Conservation (phyloP, 2,888 invertebrate genomes). For the Idaea biselata region DNA sequence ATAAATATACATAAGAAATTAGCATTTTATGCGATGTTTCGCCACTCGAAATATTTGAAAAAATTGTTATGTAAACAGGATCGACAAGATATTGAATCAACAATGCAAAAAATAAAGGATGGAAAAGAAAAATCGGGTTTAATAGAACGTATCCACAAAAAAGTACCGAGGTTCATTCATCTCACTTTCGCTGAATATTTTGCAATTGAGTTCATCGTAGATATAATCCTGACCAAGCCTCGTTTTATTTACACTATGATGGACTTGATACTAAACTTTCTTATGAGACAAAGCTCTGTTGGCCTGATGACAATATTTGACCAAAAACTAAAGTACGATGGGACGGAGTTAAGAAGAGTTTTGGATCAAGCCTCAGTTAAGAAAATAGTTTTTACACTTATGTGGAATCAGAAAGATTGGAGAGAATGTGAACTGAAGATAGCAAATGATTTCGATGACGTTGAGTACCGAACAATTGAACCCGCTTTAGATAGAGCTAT, state of each 20-base stretch:
- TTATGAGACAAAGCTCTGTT: neutral
- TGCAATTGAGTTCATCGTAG: neutral
- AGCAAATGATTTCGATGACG: neutral
- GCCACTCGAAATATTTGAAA: neutral
- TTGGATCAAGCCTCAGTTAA: neutral
- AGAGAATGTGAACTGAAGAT: neutral
- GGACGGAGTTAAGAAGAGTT: neutral
- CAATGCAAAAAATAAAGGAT: neutral
- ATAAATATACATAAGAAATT: neutral
- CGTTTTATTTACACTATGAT: neutral
- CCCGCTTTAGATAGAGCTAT: neutral
- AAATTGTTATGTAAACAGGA: neutral
- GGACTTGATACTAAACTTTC: neutral
- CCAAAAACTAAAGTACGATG: slow-evolving; percentile 13
- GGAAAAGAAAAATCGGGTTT: slow-evolving; percentile 2
- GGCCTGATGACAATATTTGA: slow-evolving; percentile 11
- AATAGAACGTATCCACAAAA: neutral
- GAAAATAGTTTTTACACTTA: neutral
- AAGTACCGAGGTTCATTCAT: neutral
- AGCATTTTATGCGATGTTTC: slow-evolving; percentile 2
- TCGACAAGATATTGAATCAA: neutral
- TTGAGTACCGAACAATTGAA: neutral
- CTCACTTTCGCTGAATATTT: neutral
- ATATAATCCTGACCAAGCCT: neutral
- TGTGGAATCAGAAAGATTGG: neutral